These are phyloP conservation scores for Bos javanicus DNA, from an alignment of 2,113 vertebrate species.

Conservation along the genomic window DNA sequence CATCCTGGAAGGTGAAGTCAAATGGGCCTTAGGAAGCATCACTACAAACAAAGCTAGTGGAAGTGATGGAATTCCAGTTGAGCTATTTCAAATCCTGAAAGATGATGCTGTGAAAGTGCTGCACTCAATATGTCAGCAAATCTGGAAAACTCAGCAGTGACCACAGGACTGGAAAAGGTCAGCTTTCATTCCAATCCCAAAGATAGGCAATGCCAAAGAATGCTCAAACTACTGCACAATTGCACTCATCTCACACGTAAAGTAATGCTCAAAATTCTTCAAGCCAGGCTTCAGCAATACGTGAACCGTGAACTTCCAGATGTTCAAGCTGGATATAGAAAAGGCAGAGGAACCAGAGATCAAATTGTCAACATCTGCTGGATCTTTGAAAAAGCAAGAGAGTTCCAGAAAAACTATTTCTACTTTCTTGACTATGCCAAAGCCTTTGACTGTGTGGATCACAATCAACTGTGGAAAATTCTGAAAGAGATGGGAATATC, in stretches of 20 bases:
- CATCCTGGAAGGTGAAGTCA: neutral
- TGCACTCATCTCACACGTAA: neutral
- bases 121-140: neutral
- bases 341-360: neutral
- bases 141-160: neutral
- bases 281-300: neutral
- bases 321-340: neutral
- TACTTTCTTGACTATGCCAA: too few relatives aligned
- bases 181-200: neutral
- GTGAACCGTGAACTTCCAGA: accelerated
- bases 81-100: neutral
- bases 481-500: too few relatives aligned
- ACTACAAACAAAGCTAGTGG: neutral
- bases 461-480: too few relatives aligned
- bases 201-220: neutral
- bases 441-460: too few relatives aligned
- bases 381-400: neutral
- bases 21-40: neutral
- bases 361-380: neutral
- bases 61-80: neutral
- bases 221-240: neutral
- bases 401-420: neutral
- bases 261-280: neutral
- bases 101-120: neutral
- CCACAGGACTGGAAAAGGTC: neutral